Base-by-base conservation (phyloP, 2,797 vertebrate genomes). In the Chromis chromis region DNA sequence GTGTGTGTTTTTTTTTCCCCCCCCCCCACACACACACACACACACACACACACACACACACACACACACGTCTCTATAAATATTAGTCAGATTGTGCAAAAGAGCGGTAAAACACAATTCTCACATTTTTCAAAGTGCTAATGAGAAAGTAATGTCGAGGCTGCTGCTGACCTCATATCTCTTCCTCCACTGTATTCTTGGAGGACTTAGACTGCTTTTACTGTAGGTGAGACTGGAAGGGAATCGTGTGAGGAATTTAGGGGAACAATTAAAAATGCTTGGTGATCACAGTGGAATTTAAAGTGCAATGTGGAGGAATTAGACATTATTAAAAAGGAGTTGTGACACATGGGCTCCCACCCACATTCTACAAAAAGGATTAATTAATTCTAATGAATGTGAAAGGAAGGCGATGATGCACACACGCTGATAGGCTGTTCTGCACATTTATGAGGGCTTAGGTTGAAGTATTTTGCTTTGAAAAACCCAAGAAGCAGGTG, bases 61-160 rank as follows among this genome's bases (percentile, higher is more conserved):
- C 46, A 48, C 19, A n/a, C 46, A 33, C 48, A 55, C 55, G n/a
- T 50, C 70, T 61, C 7, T 17, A 19, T 50, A 44, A 21, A 56
- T 72, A 66, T 63, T 19, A 61, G 27, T 73, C 62, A 65, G 68
- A 49, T 31, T 27, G 62, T 58, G 65, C 36, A 42, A 71, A 74
- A 81, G 49, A 55, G 65, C 3, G 6, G 53, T 58, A 36, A 65
- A 64, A 72, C 79, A 64, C 50, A 62, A 53, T 74, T 42, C 55
- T 25, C 64, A 57, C 50, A 78, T 74, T 74, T 78, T 64, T 73
- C 54, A 61, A 31, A 61, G 77, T 71, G 82, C 61, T 83, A 84
- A 87, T 88, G 74, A 82, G 81, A 69, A 36, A 40, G 68, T 52
- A 49, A 46, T 21, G 54, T 76, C 2, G 31, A 65, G 40, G 46